Conservation (phyloP, 2,888 invertebrate species). For the Dimorphilus gyrociliatus region DNA sequence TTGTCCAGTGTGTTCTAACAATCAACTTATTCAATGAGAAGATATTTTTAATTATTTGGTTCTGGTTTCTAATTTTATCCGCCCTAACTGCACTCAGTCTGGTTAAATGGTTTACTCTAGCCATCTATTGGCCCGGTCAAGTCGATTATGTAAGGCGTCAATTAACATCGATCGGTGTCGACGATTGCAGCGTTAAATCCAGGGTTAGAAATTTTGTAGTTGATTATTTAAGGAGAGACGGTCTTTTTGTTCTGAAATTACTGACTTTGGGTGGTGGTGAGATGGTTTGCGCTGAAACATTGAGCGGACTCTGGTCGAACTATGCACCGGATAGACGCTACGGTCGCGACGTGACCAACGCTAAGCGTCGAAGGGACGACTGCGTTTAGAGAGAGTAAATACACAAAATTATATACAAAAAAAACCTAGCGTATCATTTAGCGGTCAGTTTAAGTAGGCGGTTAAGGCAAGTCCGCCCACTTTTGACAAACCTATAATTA, state of each 20-base stretch:
- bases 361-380: too few species aligned
- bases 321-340: slow-evolving; percentile 11
- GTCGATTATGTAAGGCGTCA: slow-evolving; percentile 5
- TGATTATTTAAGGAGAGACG: slow-evolving; percentile 3
- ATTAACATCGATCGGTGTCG: slow-evolving; percentile 2
- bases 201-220: slow-evolving; percentile 3
- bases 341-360: too few species aligned
- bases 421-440: too few species aligned
- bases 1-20: slow-evolving; percentile 19
- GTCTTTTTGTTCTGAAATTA: slow-evolving; percentile 3
- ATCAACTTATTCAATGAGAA: slow-evolving; percentile 21
- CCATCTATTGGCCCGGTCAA: slow-evolving; percentile 20
- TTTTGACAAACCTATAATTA: too few species aligned
- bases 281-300: slow-evolving; percentile 1
- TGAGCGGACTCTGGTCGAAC: slow-evolving; percentile 6
- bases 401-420: too few species aligned
- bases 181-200: slow-evolving; percentile 8
- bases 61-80: slow-evolving; percentile 28
- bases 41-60: slow-evolving; percentile 20
- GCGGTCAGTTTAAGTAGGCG: too few species aligned
- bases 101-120: slow-evolving; percentile 35
- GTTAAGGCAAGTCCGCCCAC: too few species aligned
- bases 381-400: too few species aligned
- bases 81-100: slow-evolving; percentile 34
- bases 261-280: slow-evolving; percentile 7